Base-by-base conservation (phyloP, 2,113 vertebrate species). In the Gobiocypris rarus region DNA sequence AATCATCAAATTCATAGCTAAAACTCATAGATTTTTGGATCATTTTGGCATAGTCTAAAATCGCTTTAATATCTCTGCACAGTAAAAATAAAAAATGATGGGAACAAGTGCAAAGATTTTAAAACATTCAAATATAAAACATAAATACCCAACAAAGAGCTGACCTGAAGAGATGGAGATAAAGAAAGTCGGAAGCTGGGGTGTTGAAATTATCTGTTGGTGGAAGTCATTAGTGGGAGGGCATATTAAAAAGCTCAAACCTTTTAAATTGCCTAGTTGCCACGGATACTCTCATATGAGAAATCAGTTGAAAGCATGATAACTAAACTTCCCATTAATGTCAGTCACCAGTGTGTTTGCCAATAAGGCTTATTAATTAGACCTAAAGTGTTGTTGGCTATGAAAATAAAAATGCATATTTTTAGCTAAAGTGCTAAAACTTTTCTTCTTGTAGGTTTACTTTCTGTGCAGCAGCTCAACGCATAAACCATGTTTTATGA, bases 101-200 rank as follows among this genome's bases (percentile, higher is more conserved):
- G 45, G n/a, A 73, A 48, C n/a, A 43, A 19, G 22, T 50, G 17
- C 22, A 70, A 61, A 19, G 13, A 78, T n/a, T 38, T n/a, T n/a
- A 14, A 56, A 56, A 43, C 14, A 61, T 24, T 41, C 38, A 43
- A 61, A 61, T 61, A 78, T 45, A 78, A 43, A 78, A 43, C 0
- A 43, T 15, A 26, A 79, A 43, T 9, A 79, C 28, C 38, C n/a
- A 28, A 79, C 76, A 79, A 79, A 79, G 38, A 19, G 76, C 41
- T 79, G 58, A 26, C 58, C 58, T 13, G 41, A 79, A 22, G 9
- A 48, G 76, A 63, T 14, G 9, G 8, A 63, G 14, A 59, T 71
- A 71, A 71, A 71, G 69, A 22, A 75, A 54, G 74, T 28, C 54
- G 50, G 19, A 61, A 24, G 56, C 54, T 41, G n/a, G 13, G 11